phyloP scores from a whole-genome alignment of 2,797 vertebrate species.

The Gorsachius magnificus region DNA sequence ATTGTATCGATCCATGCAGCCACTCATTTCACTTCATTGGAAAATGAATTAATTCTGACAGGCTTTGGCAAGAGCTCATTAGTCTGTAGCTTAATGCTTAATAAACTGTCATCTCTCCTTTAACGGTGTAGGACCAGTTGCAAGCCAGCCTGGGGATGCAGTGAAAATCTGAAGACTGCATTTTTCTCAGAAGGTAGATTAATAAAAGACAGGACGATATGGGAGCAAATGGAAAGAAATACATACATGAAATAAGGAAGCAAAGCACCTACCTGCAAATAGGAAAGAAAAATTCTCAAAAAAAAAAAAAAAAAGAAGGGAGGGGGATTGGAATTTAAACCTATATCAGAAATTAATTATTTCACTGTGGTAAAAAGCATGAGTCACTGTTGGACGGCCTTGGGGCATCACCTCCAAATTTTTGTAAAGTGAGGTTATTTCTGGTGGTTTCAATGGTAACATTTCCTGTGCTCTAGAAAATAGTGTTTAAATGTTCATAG shows the following conservation, averaged over 20 bases:
- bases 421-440: neutral
- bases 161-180: neutral
- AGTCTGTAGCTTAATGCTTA: constrained; percentile 27
- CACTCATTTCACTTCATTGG: neutral
- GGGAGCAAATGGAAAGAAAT: neutral
- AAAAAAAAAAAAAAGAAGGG: neutral
- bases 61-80: constrained; percentile 48
- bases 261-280: neutral
- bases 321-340: neutral
- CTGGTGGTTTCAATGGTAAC: neutral
- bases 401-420: neutral
- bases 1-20: constrained; percentile 28
- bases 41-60: constrained; percentile 59
- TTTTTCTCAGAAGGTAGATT: neutral
- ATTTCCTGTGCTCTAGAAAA: neutral
- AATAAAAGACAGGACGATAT: neutral
- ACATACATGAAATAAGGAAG: neutral
- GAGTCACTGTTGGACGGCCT: neutral
- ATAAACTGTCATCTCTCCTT: constrained; percentile 44
- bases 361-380: neutral
- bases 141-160: neutral
- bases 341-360: neutral
- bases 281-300: neutral
- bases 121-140: neutral
- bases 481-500: neutral